Conservation (phyloP, 2,888 invertebrate genomes). For the Yponomeuta sedellus region DNA sequence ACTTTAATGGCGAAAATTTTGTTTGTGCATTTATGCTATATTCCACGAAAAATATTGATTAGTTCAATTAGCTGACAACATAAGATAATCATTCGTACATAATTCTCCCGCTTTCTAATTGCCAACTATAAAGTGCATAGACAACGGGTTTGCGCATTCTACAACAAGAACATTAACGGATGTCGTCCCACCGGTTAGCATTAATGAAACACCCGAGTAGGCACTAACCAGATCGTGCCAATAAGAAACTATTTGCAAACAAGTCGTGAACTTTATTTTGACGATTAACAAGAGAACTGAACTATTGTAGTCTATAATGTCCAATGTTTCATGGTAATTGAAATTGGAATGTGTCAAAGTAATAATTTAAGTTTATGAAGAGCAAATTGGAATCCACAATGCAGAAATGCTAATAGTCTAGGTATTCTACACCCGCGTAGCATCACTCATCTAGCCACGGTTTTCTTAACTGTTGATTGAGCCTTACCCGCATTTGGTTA, state of each 20-base stretch:
- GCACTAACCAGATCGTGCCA: slow-evolving; percentile 1
- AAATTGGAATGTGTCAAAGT: not conserved
- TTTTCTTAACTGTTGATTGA: slow-evolving; percentile 28
- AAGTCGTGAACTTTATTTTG: not conserved
- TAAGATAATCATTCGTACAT: not conserved
- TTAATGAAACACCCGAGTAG: slow-evolving; percentile 23
- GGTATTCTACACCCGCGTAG: slow-evolving; percentile 26
- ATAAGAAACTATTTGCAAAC: not conserved
- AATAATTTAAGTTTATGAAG: not conserved
- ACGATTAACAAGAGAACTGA: not conserved
- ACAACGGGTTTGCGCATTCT: slow-evolving; percentile 35
- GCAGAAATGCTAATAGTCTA: slow-evolving; percentile 25
- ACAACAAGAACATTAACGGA: slow-evolving; percentile 35
- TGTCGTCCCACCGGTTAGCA: slow-evolving; percentile 34
- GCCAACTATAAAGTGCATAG: slow-evolving; percentile 36
- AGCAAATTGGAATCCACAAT: slow-evolving; percentile 1
- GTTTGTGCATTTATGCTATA: not conserved
- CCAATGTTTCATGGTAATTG: not conserved
- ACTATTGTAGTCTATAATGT: not conserved
- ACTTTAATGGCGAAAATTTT: not conserved
- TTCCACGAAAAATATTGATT: not conserved
- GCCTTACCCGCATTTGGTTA: slow-evolving; percentile 61
- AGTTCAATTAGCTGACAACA: not conserved
- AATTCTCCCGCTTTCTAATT: slow-evolving; percentile 53
- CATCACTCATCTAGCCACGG: slow-evolving; percentile 20